phyloP scores from a whole-genome alignment of 2,113 vertebrate genomes.

The Shinisaurus crocodilurus region DNA sequence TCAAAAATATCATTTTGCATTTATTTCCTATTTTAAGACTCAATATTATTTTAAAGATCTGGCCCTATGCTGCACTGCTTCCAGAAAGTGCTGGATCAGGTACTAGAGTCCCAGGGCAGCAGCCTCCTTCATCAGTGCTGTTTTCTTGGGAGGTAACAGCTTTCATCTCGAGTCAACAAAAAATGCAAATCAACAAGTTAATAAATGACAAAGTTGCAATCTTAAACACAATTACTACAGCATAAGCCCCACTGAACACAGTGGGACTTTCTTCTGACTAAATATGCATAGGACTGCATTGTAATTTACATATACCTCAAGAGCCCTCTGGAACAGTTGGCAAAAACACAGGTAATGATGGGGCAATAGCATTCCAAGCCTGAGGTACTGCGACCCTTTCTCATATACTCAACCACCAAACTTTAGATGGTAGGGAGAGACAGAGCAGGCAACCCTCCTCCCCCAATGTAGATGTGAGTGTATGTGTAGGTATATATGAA shows the following conservation, averaged over 20 bases:
- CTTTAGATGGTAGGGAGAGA: not conserved
- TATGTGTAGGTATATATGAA: too few relatives aligned
- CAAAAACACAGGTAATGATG: not conserved
- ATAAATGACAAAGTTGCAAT: not conserved
- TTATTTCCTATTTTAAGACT: not conserved
- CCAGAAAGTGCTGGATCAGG: not conserved
- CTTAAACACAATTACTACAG: not conserved
- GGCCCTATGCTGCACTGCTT: not conserved
- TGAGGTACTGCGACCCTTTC: not conserved
- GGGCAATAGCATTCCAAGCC: not conserved
- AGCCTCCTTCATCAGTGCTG: not conserved
- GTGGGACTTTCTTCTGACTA: not conserved
- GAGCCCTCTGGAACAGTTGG: not conserved
- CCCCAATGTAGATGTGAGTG: too few relatives aligned
- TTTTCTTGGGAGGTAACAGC: not conserved
- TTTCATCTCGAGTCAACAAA: not conserved
- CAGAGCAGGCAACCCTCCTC: not conserved
- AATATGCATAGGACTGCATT: not conserved
- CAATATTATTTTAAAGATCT: not conserved
- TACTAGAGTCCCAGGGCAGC: not conserved
- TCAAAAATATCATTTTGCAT: not conserved
- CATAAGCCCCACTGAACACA: not conserved
- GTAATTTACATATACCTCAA: not conserved
- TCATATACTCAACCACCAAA: not conserved
- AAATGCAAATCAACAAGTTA: not conserved